Evolutionary conservation across 2,888 invertebrate genomes (phyloP).

Genomic region (Sicus ferrugineus): DNA sequence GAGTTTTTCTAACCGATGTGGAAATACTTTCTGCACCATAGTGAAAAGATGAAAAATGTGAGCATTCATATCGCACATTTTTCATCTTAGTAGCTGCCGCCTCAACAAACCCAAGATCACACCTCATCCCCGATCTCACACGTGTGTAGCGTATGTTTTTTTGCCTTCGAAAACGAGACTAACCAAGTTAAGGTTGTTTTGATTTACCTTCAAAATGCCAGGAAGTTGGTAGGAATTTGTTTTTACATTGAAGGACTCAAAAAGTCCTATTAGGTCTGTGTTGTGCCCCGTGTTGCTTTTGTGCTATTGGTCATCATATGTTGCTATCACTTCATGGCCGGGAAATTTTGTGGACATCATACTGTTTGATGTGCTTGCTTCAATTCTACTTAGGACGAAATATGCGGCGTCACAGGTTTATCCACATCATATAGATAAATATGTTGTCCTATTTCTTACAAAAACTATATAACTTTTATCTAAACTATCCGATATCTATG

Average conservation of each 20-base stretch:
- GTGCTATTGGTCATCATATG: background rate
- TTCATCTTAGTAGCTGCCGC: background rate
- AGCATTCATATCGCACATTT: too few relatives aligned
- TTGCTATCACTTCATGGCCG: background rate
- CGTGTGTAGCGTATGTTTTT: conserved; percentile 23
- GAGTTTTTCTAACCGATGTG: too few relatives aligned
- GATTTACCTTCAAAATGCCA: conserved; percentile 9
- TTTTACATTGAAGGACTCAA: conserved; percentile 9
- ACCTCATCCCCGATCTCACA: conserved; percentile 3
- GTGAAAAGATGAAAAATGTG: too few relatives aligned
- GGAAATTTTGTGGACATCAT: background rate
- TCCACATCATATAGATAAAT: too few relatives aligned
- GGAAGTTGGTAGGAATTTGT: conserved; percentile 13
- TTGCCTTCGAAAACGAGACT: background rate
- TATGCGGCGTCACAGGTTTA: too few relatives aligned
- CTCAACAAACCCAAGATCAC: background rate
- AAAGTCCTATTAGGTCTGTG: conserved; percentile 18
- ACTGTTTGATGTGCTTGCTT: background rate
- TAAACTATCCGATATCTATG: too few relatives aligned
- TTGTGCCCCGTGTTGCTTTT: background rate
- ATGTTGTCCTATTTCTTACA: too few relatives aligned
- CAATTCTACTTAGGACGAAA: too few relatives aligned
- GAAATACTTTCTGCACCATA: too few relatives aligned
- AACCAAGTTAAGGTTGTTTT: background rate
- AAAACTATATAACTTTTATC: too few relatives aligned